A percentile compares a stretch with the other conserved stretches of the same genome.
These are phyloP conservation scores for Xylocopa sonorina DNA, from an alignment of 1,140 invertebrate genomes.

Conservation along the genomic window DNA sequence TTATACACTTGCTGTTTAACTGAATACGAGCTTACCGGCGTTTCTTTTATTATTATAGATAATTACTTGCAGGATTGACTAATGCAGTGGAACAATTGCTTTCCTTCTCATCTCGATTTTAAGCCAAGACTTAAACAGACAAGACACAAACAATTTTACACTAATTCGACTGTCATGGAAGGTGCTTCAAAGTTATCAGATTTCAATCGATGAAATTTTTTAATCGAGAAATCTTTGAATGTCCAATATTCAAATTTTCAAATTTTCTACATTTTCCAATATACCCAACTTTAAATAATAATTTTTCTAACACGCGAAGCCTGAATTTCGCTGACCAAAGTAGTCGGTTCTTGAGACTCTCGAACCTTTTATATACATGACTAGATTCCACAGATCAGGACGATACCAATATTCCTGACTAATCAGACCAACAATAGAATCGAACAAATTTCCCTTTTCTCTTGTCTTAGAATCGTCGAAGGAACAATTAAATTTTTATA, in stretches of 20 bases:
- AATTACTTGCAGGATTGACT: conserved; percentile 37
- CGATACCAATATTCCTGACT: neutral
- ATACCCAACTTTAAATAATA: neutral
- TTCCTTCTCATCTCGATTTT: neutral
- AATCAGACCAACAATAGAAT: neutral
- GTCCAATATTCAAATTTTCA: neutral
- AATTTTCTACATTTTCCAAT: too few species aligned
- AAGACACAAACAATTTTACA: neutral
- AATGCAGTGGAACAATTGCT: neutral
- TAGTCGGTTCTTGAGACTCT: too few species aligned
- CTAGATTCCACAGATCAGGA: conserved; percentile 14
- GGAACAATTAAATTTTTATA: too few species aligned
- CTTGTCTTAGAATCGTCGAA: conserved; percentile 4
- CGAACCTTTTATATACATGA: conserved; percentile 9
- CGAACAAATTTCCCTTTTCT: neutral
- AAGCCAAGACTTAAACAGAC: conserved; percentile 6
- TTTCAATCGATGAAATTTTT: neutral
- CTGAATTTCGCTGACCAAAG: neutral
- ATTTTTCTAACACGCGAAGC: neutral
- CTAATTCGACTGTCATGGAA: neutral
- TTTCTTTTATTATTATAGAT: conserved; percentile 11
- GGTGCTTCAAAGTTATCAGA: neutral
- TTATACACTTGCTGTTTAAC: conserved; percentile 35
- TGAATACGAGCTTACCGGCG: conserved; percentile 17
- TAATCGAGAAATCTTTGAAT: neutral